Base-by-base conservation (phyloP, 2,888 invertebrate genomes). In the Melanostoma mellinum region DNA sequence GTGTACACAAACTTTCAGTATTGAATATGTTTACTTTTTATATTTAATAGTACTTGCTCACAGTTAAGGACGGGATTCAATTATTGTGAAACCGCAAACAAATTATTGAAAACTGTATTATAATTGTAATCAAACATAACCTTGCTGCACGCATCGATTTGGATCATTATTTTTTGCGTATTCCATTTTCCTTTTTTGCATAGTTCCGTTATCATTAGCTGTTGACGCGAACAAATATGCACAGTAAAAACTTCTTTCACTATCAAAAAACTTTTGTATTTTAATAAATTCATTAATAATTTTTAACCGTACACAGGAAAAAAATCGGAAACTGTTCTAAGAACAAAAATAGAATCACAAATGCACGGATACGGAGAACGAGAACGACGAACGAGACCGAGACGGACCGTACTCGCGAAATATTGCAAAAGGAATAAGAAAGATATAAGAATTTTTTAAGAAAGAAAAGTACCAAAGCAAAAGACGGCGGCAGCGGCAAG, bases 41-140 rank as follows among this genome's bases (percentile, higher is more conserved):
- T 20, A 20, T 20, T 20, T 20, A 20, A 20, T 20, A 20, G 20
- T 20, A 20, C 20, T 20, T 20, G 20, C 20, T 20, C 20, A 0
- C 20, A 20, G 20, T 20, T 20, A 20, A 20, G 20, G 20, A 20
- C 36, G 46, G 46, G 33, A 73, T 48, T 73, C 20, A 67, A 46
- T 46, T 60, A 40, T n/a, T 48, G 61, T 44, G 44, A 75, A 75
- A 56, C 50, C 55, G 61, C 50, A 56, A 63, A 50, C 6, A 46
- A 60, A 71, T 80, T 53, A 8, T 69, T 80, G 67, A 60, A 55
- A 77, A 68, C 68, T 63, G 42, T 52, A 78, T 78, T 78, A 69
- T 73, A 77, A 78, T 69, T 73, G 82, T 78, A 77, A 78, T 74
- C 82, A 78, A 82, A 82, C 82, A 82, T 82, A 82, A 82, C 82